These are phyloP conservation scores for Bergia sp. DNA, from an alignment of 92 coral and sea anemone species.

Conservation along the genomic window DNA sequence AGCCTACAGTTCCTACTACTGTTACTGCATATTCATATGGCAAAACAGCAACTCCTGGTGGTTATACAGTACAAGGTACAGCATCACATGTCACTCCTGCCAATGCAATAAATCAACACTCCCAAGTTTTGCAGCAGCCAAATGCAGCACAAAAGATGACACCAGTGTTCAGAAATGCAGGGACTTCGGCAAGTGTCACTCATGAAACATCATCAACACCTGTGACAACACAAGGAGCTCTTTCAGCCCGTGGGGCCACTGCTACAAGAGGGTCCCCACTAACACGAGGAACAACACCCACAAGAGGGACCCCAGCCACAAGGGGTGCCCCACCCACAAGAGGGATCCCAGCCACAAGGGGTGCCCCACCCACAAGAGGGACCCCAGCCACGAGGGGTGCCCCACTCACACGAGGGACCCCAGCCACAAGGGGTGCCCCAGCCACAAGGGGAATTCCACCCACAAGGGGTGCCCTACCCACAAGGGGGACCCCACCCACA, in stretches of 20 bases:
- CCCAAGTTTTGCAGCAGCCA: conserved; percentile 39
- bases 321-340: conserved; percentile 11
- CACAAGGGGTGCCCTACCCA: conserved; percentile 3
- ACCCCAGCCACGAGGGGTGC: background rate
- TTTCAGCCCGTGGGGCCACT: conserved; percentile 16
- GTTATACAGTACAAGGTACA: background rate
- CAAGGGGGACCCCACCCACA: no score
- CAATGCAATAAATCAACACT: conserved; percentile 17
- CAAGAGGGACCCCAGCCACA: conserved; percentile 1
- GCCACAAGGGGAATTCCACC: background rate
- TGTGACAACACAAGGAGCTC: conserved; percentile 27
- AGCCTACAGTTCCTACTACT: background rate
- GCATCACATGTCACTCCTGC: conserved; percentile 4
- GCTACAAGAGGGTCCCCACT: conserved; percentile 19
- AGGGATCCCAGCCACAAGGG: conserved; percentile 11
- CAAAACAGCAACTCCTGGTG: background rate
- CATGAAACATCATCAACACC: conserved; percentile 12
- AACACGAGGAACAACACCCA: background rate
- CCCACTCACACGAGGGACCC: background rate
- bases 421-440: conserved; percentile 5
- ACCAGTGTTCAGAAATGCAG: conserved; percentile 43
- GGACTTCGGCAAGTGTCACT: conserved; percentile 25
- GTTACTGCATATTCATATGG: background rate
- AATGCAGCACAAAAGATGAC: conserved; percentile 12
- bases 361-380: conserved; percentile 1